Base-by-base conservation (phyloP, 1,140 invertebrate species). In the Cydia strobilella region DNA sequence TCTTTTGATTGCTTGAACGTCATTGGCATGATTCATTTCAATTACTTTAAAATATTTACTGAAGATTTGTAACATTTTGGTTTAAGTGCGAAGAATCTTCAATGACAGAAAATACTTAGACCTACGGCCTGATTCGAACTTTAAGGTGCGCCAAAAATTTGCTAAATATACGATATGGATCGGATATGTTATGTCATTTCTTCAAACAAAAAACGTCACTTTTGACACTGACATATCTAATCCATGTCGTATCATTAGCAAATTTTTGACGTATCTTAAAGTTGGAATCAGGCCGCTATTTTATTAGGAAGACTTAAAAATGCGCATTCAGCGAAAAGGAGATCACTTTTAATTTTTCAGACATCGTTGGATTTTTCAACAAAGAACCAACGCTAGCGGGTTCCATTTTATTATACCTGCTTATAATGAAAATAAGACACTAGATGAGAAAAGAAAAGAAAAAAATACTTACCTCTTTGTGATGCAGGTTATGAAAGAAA, bases 401-500 rank as follows among this genome's bases (percentile, higher is more conserved):
- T 84, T 81, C 80, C 77, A 76, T 82, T 82, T 84, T 84, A 82
- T 87, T 79, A 80, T 87, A 69, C 63, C 27, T 35, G 82, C 84
- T 87, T 85, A 80, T 81, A 85, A 75, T 77, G 85, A 83, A 83
- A 86, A 84, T 83, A 82, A 83, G 82, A 84, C 83, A 86, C 82
- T 77, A 80, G 79, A 71, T 59, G 83, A 86, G 82, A 84, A 85
- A 85, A 79, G 82, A 82, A 78, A 76, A 78, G 77, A 78, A 80
- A 80, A 83, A 85, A 84, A 86, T 82, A 81, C 80, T 83, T 80
- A 73, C 80, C 80, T 79, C 83, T 87, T 90, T 89, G 82, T 86
- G 80, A 84, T 85, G 76, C 83, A 86, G 83, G 86, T 88, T 85
- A 90, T 88, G 86, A 88, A 88, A 88, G 86, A 88, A 86, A 84